These are phyloP conservation scores for Druon quercuslanigerum DNA, from an alignment of 1,140 invertebrate genomes.

Conservation along the genomic window DNA sequence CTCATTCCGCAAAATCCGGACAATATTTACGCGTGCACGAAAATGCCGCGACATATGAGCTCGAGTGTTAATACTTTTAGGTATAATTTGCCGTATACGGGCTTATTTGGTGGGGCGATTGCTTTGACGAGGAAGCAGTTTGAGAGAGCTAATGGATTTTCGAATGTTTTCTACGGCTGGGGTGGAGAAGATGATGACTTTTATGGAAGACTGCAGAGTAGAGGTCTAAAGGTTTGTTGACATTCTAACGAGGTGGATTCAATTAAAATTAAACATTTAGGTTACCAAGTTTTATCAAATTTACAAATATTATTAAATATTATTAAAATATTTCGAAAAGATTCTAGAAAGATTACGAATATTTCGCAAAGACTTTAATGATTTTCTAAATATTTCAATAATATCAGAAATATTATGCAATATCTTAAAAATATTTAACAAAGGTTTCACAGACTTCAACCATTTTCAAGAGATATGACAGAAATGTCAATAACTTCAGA, in stretches of 20 bases:
- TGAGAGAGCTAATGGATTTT: conserved; percentile 91
- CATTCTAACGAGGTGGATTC: background rate
- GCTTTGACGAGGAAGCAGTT: conserved; percentile 84
- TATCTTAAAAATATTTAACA: too few species aligned
- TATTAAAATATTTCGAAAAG: too few species aligned
- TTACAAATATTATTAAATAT: too few species aligned
- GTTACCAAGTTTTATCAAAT: too few species aligned
- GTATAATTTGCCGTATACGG: conserved; percentile 85
- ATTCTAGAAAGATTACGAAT: too few species aligned
- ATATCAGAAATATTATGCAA: too few species aligned
- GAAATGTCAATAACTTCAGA: too few species aligned
- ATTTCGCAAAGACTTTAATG: too few species aligned
- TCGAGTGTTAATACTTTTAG: conserved; percentile 93
- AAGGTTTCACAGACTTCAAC: too few species aligned
- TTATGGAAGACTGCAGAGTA: conserved; percentile 75
- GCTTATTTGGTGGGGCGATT: conserved; percentile 86
- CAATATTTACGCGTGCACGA: conserved; percentile 94
- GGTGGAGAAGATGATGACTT: conserved; percentile 95
- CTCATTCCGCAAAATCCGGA: conserved; percentile 91
- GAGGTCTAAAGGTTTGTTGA: conserved; percentile 64
- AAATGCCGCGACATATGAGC: conserved; percentile 92
- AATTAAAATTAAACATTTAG: too few species aligned
- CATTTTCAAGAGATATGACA: too few species aligned
- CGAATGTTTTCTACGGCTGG: conserved; percentile 92
- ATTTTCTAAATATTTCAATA: too few species aligned